These are phyloP conservation scores for Archilochus colubris DNA, from an alignment of 2,113 vertebrate species.

Conservation along the genomic window DNA sequence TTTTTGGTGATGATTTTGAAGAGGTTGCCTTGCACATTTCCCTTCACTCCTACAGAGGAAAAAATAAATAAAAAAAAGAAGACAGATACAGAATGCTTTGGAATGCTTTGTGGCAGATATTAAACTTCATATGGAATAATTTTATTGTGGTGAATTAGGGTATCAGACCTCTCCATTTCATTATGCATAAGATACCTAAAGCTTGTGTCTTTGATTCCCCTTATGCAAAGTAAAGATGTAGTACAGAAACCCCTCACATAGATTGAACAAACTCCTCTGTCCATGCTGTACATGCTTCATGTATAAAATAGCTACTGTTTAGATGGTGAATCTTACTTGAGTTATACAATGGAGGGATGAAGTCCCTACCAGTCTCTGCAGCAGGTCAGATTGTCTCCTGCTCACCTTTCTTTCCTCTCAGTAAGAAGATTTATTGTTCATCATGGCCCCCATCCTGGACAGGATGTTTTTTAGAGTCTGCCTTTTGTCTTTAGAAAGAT, in stretches of 20 bases:
- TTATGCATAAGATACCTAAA: neutral
- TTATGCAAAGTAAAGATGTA: neutral
- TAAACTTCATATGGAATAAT: neutral
- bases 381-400: neutral
- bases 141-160: neutral
- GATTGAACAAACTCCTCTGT: neutral
- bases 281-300: neutral
- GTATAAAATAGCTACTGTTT: neutral
- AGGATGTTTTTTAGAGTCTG: neutral
- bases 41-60: constrained; percentile 86
- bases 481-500: neutral
- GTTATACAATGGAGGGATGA: neutral
- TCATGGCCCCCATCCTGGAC: neutral
- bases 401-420: neutral
- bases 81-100: neutral
- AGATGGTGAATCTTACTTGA: neutral
- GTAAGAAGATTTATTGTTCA: neutral
- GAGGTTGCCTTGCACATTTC: constrained; percentile 94
- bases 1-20: constrained; percentile 96
- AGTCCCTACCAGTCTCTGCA: neutral
- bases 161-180: neutral
- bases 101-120: neutral
- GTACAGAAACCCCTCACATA: neutral
- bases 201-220: neutral
- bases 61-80: neutral